Base-by-base conservation (phyloP, 2,113 vertebrate species). In the Promerops cafer region DNA sequence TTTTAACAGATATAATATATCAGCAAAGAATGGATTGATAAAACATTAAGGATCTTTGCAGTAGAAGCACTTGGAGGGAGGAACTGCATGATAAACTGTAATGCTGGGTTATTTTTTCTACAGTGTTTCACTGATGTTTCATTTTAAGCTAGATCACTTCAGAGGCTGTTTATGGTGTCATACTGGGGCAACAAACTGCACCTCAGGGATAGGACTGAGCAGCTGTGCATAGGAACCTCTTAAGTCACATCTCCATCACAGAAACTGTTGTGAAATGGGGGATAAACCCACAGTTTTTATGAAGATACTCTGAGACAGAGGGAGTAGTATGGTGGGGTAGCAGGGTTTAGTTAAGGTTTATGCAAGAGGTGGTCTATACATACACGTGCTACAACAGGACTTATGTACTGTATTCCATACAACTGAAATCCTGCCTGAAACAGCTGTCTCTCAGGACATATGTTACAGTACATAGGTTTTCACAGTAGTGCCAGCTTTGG, bases 401-500 rank as follows among this genome's bases (percentile, higher is more conserved):
- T 69, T 77, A 11, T 0, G 1, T 28, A 40, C 21, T 54, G 15
- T 60, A 1, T 44, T 79, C 31, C 42, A 1, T 22, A 21, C 45
- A 49, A 12, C 10, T 39, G 7, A 47, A 66, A 40, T 27, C 28
- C 59, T 60, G 20, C 37, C 44, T 30, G 77, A 16, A 93, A 31
- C 70, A 78, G 37, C 45, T 21, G 1, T 27, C 26, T 52, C 61
- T 56, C 6, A 3, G 57, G 35, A 10, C 10, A 2, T 10, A 2
- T 3, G 6, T 47, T 87, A 11, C 0, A 30, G 18, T 40, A 11
- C 0, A 0, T 31, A 31, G 53, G 10, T 52, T 82, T 70, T 2
- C 5, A 30, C 74, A 71, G 23, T 26, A 31, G 60, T 56, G 28
- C 11, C 49, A 72, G 66, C 63, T 65, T 56, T n/a, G 22, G 35